Conservation (phyloP, 1,140 invertebrate genomes). For the Pantala flavescens region DNA sequence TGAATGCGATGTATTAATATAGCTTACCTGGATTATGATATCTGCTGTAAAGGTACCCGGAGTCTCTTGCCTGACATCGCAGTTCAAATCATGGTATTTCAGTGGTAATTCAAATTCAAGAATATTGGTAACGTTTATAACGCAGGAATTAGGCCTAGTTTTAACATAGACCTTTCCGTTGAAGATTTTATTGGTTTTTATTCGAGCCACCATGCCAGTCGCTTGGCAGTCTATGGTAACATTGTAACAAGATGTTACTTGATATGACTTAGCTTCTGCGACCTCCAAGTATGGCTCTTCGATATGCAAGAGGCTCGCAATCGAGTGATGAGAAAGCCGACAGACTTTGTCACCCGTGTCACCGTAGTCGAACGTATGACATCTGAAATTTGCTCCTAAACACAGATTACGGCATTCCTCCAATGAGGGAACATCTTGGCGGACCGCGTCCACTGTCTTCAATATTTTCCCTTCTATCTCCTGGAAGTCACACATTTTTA, state of each 20-base stretch:
- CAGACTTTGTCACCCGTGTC: constrained; percentile 37
- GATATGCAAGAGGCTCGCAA: constrained; percentile 35
- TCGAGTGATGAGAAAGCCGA: constrained; percentile 40
- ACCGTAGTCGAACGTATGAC: constrained; percentile 43
- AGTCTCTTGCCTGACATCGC: constrained; percentile 35
- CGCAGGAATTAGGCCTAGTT: constrained; percentile 39
- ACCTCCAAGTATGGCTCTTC: constrained; percentile 39
- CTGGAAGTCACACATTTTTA: constrained; percentile 42
- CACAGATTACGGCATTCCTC: constrained; percentile 41
- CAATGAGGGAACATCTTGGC: constrained; percentile 34
- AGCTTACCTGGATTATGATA: constrained; percentile 30
- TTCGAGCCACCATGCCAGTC: constrained; percentile 38
- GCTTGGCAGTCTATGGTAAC: constrained; percentile 39
- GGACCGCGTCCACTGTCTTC: constrained; percentile 79
- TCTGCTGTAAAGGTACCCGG: constrained; percentile 35
- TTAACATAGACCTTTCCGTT: constrained; percentile 44
- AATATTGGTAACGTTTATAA: constrained; percentile 34
- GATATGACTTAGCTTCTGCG: constrained; percentile 37
- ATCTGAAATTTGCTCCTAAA: constrained; percentile 36
- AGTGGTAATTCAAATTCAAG: constrained; percentile 36
- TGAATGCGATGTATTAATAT: no score
- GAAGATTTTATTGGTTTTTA: constrained; percentile 42
- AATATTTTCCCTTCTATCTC: constrained; percentile 71
- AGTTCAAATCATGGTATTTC: constrained; percentile 36
- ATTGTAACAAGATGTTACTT: constrained; percentile 43